Conservation (phyloP, 2,888 invertebrate species). For the Vesta saturnalis region DNA sequence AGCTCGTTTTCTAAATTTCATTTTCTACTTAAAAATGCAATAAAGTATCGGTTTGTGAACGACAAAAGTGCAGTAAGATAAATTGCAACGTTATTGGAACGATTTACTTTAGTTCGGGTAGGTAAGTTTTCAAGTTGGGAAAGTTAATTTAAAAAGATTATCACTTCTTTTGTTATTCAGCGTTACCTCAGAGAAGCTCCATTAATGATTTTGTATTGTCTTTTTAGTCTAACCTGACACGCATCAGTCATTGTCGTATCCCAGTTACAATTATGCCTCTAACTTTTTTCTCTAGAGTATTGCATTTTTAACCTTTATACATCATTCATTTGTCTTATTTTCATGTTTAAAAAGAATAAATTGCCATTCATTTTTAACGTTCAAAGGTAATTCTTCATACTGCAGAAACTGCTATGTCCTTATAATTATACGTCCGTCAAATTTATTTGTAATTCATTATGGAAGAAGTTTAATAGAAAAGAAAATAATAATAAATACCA, state of each 20-base stretch:
- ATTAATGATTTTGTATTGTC: constrained; percentile 4
- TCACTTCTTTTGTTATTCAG: not conserved
- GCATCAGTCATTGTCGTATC: constrained; percentile 1
- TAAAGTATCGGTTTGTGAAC: too few relatives aligned
- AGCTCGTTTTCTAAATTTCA: not conserved
- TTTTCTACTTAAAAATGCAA: not conserved
- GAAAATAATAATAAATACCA: too few relatives aligned
- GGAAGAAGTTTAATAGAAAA: too few relatives aligned
- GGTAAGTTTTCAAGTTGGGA: not conserved
- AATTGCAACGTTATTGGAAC: not conserved
- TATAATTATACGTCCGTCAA: too few relatives aligned
- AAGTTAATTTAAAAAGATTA: constrained; percentile 2
- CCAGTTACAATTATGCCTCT: not conserved
- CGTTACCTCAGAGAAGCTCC: not conserved
- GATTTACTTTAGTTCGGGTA: not conserved
- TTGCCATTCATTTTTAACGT: too few relatives aligned
- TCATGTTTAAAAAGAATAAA: constrained; percentile 2
- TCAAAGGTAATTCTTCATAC: too few relatives aligned
- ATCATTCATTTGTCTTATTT: constrained; percentile 10
- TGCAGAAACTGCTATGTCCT: too few relatives aligned
- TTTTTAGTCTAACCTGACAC: not conserved
- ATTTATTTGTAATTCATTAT: too few relatives aligned
- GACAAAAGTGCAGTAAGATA: not conserved
- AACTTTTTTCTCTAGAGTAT: constrained; percentile 8
- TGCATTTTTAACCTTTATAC: constrained; percentile 1